These are phyloP conservation scores for Odontomyia ornata DNA, from an alignment of 2,888 invertebrate species.

Conservation along the genomic window DNA sequence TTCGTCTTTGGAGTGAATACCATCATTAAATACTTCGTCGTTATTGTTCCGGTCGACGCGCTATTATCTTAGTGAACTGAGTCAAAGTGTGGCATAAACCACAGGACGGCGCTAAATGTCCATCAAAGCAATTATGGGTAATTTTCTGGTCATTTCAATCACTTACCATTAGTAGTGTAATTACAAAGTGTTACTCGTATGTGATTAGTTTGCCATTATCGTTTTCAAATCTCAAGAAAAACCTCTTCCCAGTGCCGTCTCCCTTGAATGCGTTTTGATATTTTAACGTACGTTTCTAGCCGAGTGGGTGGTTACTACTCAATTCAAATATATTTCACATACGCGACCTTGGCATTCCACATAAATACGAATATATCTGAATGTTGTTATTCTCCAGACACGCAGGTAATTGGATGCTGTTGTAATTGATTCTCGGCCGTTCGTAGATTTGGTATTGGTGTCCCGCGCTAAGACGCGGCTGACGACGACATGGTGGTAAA, in stretches of 20 bases:
- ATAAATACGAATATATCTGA: background rate
- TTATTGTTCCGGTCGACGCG: background rate
- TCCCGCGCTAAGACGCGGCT: background rate
- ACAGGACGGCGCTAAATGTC: background rate
- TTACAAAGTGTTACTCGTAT: conserved; percentile 6
- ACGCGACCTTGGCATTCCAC: conserved; percentile 35
- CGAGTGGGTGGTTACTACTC: conserved; percentile 24
- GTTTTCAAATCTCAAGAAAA: background rate
- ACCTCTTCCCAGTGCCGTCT: background rate
- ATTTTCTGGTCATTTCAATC: conserved; percentile 19
- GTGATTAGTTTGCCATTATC: background rate
- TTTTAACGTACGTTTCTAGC: background rate
- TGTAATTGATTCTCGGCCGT: conserved; percentile 1
- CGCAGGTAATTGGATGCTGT: conserved; percentile 2
- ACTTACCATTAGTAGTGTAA: background rate
- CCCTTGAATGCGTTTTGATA: background rate
- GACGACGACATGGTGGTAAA: background rate
- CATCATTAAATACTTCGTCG: background rate
- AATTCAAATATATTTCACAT: conserved; percentile 18
- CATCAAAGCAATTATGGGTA: conserved; percentile 26
- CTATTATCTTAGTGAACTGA: background rate
- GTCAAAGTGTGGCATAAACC: background rate
- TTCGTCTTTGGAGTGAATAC: background rate
- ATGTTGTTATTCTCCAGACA: background rate
- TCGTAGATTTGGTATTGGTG: background rate